These are phyloP conservation scores for Falco columbarius DNA, from an alignment of 2,797 vertebrate species.

Conservation along the genomic window DNA sequence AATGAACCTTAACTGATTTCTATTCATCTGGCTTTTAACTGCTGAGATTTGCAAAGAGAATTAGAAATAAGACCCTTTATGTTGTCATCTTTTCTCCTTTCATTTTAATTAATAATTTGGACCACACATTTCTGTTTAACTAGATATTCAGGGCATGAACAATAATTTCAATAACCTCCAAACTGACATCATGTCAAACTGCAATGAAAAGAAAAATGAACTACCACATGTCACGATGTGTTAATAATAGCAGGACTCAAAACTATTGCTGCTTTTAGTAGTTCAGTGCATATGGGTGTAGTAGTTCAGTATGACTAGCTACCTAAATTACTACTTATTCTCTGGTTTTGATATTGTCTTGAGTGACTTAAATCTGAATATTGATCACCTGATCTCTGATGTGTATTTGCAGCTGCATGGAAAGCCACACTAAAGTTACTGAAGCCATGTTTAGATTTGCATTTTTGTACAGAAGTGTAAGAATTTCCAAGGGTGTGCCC, in stretches of 20 bases:
- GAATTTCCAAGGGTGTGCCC: neutral
- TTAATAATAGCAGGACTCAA: neutral
- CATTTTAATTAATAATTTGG: constrained; percentile 36
- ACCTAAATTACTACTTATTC: neutral
- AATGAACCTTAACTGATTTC: constrained; percentile 89
- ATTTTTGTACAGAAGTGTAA: neutral
- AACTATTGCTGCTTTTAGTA: neutral
- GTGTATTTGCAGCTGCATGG: neutral
- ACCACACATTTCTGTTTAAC: constrained; percentile 11
- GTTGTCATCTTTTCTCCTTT: constrained; percentile 34
- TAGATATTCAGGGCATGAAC: neutral
- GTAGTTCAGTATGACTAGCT: neutral
- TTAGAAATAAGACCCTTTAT: constrained; percentile 62
- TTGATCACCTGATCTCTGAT: neutral
- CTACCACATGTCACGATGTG: neutral
- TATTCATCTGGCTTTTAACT: constrained; percentile 79
- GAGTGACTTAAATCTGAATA: neutral
- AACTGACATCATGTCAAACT: neutral
- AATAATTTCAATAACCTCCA: constrained; percentile 1
- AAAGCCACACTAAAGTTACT: neutral
- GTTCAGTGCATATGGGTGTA: neutral
- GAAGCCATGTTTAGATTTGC: neutral
- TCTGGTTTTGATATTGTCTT: neutral
- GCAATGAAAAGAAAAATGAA: neutral
- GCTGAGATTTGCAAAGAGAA: constrained; percentile 60